These are phyloP conservation scores for Limenitis camilla DNA, from an alignment of 2,888 invertebrate species.

Conservation along the genomic window DNA sequence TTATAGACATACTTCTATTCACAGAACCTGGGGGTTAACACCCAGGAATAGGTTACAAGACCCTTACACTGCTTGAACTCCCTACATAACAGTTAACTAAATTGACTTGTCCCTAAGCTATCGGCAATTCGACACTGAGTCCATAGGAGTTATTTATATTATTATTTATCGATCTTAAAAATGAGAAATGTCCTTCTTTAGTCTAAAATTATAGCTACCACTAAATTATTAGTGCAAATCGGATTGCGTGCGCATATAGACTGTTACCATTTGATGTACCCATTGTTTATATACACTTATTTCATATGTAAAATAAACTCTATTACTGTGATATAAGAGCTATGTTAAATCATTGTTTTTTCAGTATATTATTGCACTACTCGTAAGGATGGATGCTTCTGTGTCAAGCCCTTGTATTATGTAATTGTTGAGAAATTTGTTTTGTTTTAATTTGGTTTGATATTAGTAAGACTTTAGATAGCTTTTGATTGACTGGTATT, in stretches of 20 bases:
- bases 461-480: no score
- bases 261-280: conserved; percentile 14
- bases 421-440: conserved; percentile 12
- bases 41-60: no score
- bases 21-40: no score
- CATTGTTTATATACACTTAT: conserved; percentile 12
- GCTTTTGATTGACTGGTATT: no score
- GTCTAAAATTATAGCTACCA: conserved; percentile 8
- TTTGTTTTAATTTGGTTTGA: conserved; percentile 1
- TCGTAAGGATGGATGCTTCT: conserved; percentile 18
- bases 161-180: background rate
- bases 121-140: no score
- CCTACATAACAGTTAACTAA: no score
- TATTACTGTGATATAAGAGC: conserved; percentile 5
- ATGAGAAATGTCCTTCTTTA: background rate
- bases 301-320: background rate
- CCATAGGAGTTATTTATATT: no score
- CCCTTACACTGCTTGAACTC: no score
- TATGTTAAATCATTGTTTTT: background rate
- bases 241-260: conserved; percentile 20
- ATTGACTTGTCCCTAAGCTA: no score
- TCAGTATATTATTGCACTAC: conserved; percentile 1
- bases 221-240: conserved; percentile 22
- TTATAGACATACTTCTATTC: no score
- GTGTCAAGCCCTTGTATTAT: conserved; percentile 12